Base-by-base conservation (phyloP, 2,113 vertebrate species). In the Nothobranchius furzeri region DNA sequence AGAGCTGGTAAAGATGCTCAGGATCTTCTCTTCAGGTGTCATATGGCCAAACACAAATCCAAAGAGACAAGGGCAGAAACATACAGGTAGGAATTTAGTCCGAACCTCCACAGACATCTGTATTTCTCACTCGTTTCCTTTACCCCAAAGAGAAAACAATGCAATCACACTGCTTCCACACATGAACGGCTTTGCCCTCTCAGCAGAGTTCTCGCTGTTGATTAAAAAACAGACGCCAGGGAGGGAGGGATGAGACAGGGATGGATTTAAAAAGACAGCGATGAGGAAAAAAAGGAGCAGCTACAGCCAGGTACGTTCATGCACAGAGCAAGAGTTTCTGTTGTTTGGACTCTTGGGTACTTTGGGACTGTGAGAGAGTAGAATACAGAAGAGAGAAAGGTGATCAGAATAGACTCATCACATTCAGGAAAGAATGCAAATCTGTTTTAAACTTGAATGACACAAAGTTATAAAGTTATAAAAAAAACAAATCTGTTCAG, bases 221-320 rank as follows among this genome's bases (percentile, higher is more conserved):
- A 87, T 89, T 84, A 81, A 81, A 85, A 73, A 63, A 57, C 57
- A 55, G 54, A 35, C 79, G 78, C 73, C 46, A 56, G 71, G 65
- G 70, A 67, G 35, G 59, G 7, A 74, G 36, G 47, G 61, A 73
- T 52, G 30, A 52, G 9, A 47, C 60, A 43, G 5, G 24, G 50
- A 64, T 35, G 3, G 40, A 61, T 57, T 67, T 67, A 54, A 73
- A 73, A 78, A 56, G 24, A 4, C 61, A 58, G 67, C 17, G 15
- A 59, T 69, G 14, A 15, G 48, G 17, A 54, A 57, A 43, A 40
- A 7, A 50, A 8, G 4, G 13, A 60, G 47, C 5, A 57, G 50
- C 51, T 58, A 50, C 25, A 40, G 24, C n/a, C 35, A 58, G 20
- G 24, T 65, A 40, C 60, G 66, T 52, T 9, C 12, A 35, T 10